phyloP scores from a whole-genome alignment of 2,113 vertebrate genomes.

The Sitta europaea region DNA sequence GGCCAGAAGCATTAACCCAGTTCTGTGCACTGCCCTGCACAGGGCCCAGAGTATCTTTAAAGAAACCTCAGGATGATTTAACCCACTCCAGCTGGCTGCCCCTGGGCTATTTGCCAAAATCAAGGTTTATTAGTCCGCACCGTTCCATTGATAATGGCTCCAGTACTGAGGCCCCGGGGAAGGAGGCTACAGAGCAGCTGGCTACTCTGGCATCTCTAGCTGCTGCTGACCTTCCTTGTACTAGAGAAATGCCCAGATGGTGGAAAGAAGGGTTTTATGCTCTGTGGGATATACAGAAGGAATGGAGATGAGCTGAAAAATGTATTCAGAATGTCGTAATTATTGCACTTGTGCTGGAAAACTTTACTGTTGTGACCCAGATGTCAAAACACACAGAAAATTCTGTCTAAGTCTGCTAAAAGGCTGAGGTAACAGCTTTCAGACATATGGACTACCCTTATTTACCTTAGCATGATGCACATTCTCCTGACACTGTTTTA shows the following conservation, averaged over 20 bases:
- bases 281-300: neutral
- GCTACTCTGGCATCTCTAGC: slow-evolving; percentile 5
- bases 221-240: slow-evolving; percentile 34
- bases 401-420: neutral
- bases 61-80: neutral
- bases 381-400: neutral
- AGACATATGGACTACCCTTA: neutral
- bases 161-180: neutral
- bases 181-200: slow-evolving; percentile 24
- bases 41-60: neutral
- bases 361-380: neutral
- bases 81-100: slow-evolving; percentile 9
- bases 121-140: slow-evolving; percentile 9
- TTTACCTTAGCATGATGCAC: neutral
- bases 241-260: slow-evolving; percentile 23
- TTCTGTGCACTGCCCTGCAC: neutral
- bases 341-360: neutral
- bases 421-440: neutral
- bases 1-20: slow-evolving; percentile 10
- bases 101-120: slow-evolving; percentile 43
- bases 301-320: neutral
- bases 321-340: neutral
- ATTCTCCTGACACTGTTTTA: neutral
- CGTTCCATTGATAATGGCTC: slow-evolving; percentile 5
- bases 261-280: neutral